Evolutionary conservation across 2,113 vertebrate species (phyloP).

Genomic region (Syngnathus floridae): DNA sequence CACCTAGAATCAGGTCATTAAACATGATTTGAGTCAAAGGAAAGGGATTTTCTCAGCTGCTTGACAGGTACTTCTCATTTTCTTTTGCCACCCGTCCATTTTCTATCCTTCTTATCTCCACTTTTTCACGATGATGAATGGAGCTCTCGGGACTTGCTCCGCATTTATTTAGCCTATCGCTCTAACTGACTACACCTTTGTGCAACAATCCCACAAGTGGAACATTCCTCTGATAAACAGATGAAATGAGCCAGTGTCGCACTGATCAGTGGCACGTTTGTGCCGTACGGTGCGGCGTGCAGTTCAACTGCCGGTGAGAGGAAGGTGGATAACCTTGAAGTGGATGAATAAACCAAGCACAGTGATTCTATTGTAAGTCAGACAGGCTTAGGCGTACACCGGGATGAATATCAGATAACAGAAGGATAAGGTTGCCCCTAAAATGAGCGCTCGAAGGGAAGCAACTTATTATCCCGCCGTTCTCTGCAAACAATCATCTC

Average conservation of each 20-base stretch:
- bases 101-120: background rate
- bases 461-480: constrained; percentile 55
- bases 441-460: constrained; percentile 57
- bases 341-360: constrained; percentile 37
- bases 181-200: constrained; percentile 15
- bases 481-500: constrained; percentile 64
- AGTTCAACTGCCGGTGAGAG: constrained; percentile 29
- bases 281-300: background rate
- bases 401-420: constrained; percentile 60
- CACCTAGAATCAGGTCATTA: too few species aligned
- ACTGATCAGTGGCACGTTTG: constrained; percentile 1
- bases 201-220: constrained; percentile 18
- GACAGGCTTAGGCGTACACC: constrained; percentile 23
- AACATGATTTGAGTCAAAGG: background rate
- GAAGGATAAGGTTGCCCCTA: constrained; percentile 54
- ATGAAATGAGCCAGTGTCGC: constrained; percentile 9
- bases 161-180: constrained; percentile 14
- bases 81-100: background rate
- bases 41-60: background rate
- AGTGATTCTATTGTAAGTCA: constrained; percentile 51
- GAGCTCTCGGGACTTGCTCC: background rate
- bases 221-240: constrained; percentile 26
- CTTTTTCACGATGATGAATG: background rate
- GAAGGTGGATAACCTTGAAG: constrained; percentile 46
- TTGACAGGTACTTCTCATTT: background rate